A percentile compares a stretch with the other conserved stretches of the same genome.
These are phyloP conservation scores for Hippopotamus amphibius DNA, from an alignment of 2,113 vertebrate genomes.

Conservation along the genomic window DNA sequence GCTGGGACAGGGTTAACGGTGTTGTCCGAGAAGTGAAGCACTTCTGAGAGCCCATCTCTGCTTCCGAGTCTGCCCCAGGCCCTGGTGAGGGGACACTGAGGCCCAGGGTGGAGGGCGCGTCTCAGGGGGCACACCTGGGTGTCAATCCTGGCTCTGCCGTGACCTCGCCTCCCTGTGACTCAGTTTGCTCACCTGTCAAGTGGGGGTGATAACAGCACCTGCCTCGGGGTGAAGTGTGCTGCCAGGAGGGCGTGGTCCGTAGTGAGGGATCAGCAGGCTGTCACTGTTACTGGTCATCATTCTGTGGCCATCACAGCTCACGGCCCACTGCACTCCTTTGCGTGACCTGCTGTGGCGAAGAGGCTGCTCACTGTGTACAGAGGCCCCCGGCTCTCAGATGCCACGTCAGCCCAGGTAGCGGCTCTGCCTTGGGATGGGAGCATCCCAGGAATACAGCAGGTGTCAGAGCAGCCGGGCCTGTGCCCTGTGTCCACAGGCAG, in stretches of 20 bases:
- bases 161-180: neutral
- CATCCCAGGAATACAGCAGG: neutral
- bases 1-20: neutral
- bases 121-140: neutral
- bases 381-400: neutral
- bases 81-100: too few species aligned
- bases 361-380: neutral
- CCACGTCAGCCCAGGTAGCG: too few species aligned
- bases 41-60: neutral
- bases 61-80: neutral
- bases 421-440: neutral
- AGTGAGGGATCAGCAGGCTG: neutral
- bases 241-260: neutral
- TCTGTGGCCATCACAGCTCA: accelerated
- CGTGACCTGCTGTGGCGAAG: neutral
- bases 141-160: neutral
- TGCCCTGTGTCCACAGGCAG: accelerated
- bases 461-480: neutral
- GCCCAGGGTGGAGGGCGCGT: neutral
- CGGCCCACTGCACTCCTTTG: too few species aligned
- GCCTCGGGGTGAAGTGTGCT: accelerated
- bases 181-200: neutral
- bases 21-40: neutral
- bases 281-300: neutral
- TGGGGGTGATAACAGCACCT: neutral